Evolutionary conservation across 2,113 vertebrate species (phyloP).

Genomic region (Oxyura jamaicensis): DNA sequence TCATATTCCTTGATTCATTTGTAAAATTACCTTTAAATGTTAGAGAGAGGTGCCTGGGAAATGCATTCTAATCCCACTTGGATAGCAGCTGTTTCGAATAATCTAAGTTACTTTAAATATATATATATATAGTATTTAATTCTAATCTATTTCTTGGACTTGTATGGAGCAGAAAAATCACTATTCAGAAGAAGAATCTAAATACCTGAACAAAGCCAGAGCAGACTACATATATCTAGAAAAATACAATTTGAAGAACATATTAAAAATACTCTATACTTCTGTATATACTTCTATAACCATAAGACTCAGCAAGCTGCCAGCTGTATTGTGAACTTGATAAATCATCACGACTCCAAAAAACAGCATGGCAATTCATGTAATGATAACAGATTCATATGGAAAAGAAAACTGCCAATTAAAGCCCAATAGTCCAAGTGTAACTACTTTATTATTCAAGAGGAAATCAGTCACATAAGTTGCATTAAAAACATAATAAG

Average conservation of each 20-base stretch:
- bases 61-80: background rate
- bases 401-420: background rate
- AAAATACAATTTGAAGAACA: background rate
- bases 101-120: background rate
- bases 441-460: background rate
- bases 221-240: background rate
- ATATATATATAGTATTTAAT: background rate
- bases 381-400: background rate
- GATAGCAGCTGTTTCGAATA: background rate
- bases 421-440: background rate
- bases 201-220: background rate
- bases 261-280: background rate
- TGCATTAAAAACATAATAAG: background rate
- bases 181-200: background rate
- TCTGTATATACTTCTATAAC: background rate
- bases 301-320: background rate
- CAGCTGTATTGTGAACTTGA: background rate
- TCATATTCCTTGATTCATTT: background rate
- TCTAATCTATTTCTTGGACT: background rate
- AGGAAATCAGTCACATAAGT: background rate
- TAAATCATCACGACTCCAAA: conserved; percentile 20
- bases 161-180: background rate
- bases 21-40: conserved; percentile 47
- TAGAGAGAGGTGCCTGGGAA: conserved; percentile 10
- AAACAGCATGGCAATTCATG: background rate